phyloP scores from a whole-genome alignment of 2,888 invertebrate species.

The Andrena haemorrhoa region DNA sequence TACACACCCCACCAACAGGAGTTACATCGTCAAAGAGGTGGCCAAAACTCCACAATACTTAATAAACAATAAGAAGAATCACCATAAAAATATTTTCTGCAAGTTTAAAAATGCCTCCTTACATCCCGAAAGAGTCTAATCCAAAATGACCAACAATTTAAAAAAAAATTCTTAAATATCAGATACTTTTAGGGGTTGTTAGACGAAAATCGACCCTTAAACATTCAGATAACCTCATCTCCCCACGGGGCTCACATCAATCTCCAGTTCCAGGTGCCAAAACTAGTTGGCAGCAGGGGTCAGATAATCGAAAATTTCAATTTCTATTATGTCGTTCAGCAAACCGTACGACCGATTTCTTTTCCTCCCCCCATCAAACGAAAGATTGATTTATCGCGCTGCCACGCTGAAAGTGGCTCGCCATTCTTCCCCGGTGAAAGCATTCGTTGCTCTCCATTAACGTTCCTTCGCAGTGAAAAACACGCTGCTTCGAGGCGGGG shows the following conservation, averaged over 20 bases:
- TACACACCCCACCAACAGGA: too few relatives aligned
- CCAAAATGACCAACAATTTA: too few relatives aligned
- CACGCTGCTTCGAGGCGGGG: constrained; percentile 34
- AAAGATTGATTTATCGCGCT: constrained; percentile 63
- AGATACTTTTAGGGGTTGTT: too few relatives aligned
- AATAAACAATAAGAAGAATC: too few relatives aligned
- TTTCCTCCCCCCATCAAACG: background rate
- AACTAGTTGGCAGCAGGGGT: background rate
- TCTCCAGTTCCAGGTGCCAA: background rate
- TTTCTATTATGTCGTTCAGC: background rate
- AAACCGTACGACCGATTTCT: constrained; percentile 4
- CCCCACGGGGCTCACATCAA: background rate
- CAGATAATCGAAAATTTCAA: background rate
- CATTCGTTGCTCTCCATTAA: constrained; percentile 66
- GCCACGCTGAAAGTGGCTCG: constrained; percentile 47
- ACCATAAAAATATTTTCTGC: too few relatives aligned
- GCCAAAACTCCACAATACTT: too few relatives aligned
- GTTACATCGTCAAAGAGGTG: too few relatives aligned
- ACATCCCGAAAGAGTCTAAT: too few relatives aligned
- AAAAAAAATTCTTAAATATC: too few relatives aligned
- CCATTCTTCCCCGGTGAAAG: constrained; percentile 53
- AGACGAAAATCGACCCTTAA: too few relatives aligned
- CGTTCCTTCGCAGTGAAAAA: constrained; percentile 57
- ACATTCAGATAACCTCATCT: too few relatives aligned
- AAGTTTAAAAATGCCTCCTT: too few relatives aligned